phyloP scores from a whole-genome alignment of 2,888 invertebrate genomes.

The Ryuthela nishihirai region DNA sequence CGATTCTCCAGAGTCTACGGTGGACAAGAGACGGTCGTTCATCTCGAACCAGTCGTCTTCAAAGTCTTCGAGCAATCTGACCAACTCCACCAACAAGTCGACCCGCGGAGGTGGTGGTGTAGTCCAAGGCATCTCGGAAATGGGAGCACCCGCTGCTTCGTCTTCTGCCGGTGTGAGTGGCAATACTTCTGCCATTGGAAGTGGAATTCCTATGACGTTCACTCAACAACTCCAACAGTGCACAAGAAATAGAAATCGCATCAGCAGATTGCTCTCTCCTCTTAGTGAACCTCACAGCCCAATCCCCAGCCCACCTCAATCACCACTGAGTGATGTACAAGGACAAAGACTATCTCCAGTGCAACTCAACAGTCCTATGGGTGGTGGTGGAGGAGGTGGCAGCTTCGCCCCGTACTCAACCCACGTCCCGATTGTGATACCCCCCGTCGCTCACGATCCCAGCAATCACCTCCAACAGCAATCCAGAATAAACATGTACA shows the following conservation, averaged over 20 bases:
- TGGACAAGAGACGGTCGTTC: constrained; percentile 52
- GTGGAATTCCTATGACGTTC: constrained; percentile 68
- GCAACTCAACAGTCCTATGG: constrained; percentile 33
- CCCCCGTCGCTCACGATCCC: constrained; percentile 11
- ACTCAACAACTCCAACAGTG: constrained; percentile 88
- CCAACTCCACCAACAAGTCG: constrained; percentile 61
- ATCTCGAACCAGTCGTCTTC: constrained; percentile 59
- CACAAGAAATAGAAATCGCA: constrained; percentile 64
- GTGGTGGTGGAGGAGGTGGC: constrained; percentile 3
- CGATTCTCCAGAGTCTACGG: constrained; percentile 52
- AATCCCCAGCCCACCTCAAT: constrained; percentile 76
- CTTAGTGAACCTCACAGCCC: constrained; percentile 67
- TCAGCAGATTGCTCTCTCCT: constrained; percentile 57
- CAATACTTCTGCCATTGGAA: background rate
- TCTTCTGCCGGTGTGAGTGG: background rate
- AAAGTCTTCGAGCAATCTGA: constrained; percentile 68
- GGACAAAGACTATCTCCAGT: constrained; percentile 30
- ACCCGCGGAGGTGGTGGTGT: constrained; percentile 44
- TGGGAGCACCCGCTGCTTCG: constrained; percentile 10
- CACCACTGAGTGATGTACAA: constrained; percentile 56
- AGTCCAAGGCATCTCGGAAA: constrained; percentile 6
- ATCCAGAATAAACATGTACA: background rate
- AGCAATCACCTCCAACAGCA: constrained; percentile 9
- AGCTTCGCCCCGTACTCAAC: constrained; percentile 20
- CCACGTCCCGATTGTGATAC: constrained; percentile 27